Evolutionary conservation across 2,797 vertebrate genomes (phyloP).

Genomic region (Semaprochilodus insignis): DNA sequence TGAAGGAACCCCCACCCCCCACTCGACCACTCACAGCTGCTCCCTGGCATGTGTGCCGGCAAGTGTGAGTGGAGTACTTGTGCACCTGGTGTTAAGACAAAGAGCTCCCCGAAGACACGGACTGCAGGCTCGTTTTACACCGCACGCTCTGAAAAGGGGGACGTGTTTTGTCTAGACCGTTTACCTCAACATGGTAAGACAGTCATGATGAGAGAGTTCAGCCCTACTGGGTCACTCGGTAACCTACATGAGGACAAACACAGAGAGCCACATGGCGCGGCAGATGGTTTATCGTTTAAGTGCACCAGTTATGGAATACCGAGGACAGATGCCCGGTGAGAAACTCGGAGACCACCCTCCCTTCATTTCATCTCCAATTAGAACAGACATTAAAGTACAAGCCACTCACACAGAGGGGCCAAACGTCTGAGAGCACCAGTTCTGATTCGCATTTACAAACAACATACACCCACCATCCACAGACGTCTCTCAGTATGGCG

Average conservation of each 20-base stretch:
- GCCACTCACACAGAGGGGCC: too few species aligned
- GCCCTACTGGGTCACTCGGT: background rate
- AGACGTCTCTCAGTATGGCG: too few species aligned
- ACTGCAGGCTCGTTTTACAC: background rate
- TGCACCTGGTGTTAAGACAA: conserved; percentile 48
- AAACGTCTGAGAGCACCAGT: too few species aligned
- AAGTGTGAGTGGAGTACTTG: conserved; percentile 34
- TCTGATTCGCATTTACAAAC: too few species aligned
- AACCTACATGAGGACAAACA: background rate
- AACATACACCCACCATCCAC: too few species aligned
- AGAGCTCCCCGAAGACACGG: conserved; percentile 2
- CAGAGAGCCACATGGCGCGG: background rate
- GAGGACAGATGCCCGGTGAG: background rate
- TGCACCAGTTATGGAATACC: background rate
- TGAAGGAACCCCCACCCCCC: background rate
- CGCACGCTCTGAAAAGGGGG: background rate
- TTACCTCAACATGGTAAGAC: background rate
- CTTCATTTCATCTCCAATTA: too few species aligned
- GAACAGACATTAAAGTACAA: too few species aligned
- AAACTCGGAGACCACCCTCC: too few species aligned
- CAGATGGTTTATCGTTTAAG: background rate
- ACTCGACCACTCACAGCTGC: conserved; percentile 17
- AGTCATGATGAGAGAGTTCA: background rate
- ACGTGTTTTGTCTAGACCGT: background rate
- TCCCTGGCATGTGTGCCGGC: conserved; percentile 22